These are phyloP conservation scores for Artibeus lituratus DNA, from an alignment of 2,797 vertebrate species.

Conservation along the genomic window DNA sequence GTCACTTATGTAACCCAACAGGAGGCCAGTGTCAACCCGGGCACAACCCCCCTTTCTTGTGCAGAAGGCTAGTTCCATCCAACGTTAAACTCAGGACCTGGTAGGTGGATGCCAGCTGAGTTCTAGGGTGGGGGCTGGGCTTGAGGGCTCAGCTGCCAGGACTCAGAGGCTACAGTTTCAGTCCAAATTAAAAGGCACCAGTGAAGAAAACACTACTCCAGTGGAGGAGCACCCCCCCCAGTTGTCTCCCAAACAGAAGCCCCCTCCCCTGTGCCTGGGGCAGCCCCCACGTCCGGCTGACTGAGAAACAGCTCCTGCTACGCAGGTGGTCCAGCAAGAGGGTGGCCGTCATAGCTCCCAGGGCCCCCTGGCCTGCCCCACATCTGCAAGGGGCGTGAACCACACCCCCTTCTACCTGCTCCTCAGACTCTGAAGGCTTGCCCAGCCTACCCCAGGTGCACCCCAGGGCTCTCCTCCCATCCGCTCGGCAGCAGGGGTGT, in stretches of 20 bases:
- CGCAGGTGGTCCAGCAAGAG: background rate
- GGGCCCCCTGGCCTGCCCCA: background rate
- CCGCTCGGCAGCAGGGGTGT: background rate
- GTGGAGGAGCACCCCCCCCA: background rate
- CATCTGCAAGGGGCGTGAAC: background rate
- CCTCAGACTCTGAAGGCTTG: background rate
- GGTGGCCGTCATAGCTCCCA: background rate
- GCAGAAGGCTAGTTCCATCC: background rate
- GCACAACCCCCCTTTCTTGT: background rate
- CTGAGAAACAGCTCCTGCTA: background rate
- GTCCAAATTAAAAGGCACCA: background rate
- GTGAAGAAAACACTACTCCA: background rate
- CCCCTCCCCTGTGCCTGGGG: background rate
- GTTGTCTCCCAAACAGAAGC: background rate
- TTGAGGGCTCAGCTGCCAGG: background rate
- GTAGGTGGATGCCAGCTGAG: background rate
- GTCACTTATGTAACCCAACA: background rate
- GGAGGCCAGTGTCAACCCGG: background rate
- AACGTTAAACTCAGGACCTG: background rate
- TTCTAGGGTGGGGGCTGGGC: background rate
- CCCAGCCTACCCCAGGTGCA: background rate
- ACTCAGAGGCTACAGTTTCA: background rate
- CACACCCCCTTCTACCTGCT: background rate
- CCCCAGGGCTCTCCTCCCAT: background rate
- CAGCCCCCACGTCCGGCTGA: background rate